phyloP scores from a whole-genome alignment of 2,888 invertebrate genomes.

The Nomada flava region DNA sequence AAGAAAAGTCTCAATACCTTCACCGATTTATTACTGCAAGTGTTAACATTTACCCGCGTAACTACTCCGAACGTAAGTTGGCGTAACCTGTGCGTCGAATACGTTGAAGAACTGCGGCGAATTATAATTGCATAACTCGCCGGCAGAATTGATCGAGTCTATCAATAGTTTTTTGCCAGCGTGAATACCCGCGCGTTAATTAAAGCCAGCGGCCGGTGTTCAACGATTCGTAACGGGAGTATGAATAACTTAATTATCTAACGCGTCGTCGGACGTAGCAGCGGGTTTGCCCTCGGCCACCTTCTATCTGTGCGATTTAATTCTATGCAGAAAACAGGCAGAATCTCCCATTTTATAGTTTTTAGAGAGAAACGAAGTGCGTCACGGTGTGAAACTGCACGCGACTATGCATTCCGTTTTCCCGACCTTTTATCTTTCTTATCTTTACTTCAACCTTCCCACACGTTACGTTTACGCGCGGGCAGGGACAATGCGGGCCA shows the following conservation, averaged over 20 bases:
- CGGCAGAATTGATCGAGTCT: no score
- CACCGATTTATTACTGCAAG: no score
- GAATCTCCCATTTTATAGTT: not conserved
- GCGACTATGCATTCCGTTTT: not conserved
- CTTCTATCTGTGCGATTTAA: no score
- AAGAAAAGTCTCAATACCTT: no score
- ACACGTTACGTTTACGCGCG: constrained; percentile 6
- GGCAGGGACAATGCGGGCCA: constrained; percentile 46
- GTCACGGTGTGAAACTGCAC: not conserved
- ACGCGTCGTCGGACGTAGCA: not conserved
- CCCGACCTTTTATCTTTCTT: not conserved
- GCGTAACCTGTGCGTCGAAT: not conserved
- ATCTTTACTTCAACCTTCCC: not conserved
- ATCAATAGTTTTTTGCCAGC: no score
- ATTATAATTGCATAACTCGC: not conserved
- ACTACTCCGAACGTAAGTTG: not conserved
- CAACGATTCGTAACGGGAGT: not conserved
- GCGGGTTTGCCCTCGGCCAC: no score
- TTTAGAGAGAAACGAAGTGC: not conserved
- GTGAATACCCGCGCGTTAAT: not conserved
- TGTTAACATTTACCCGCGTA: not conserved
- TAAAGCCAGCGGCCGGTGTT: not conserved
- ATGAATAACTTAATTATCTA: constrained; percentile 6
- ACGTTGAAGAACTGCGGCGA: not conserved
- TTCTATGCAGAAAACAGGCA: no score